phyloP scores from a whole-genome alignment of 2,797 vertebrate genomes.

The Menidia menidia region DNA sequence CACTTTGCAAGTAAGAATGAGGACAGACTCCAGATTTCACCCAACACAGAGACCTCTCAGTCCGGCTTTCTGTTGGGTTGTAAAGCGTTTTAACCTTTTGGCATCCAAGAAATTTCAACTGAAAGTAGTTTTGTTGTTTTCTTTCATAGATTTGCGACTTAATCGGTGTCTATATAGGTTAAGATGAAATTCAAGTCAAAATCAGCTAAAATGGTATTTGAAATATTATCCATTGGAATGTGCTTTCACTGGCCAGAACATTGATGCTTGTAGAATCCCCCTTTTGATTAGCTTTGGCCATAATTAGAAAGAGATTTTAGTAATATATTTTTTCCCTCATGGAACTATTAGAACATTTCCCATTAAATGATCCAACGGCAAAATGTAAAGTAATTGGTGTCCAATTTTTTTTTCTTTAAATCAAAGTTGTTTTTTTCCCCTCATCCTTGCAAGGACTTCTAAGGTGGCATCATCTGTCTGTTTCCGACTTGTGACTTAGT shows the following conservation, averaged over 20 bases:
- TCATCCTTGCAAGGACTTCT: constrained; percentile 8
- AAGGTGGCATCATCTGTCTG: constrained; percentile 12
- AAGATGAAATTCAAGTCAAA: background rate
- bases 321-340: background rate
- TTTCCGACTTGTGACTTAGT: constrained; percentile 43
- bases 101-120: constrained; percentile 7
- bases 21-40: background rate
- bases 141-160: constrained; percentile 1
- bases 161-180: background rate
- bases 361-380: background rate
- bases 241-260: constrained; percentile 3
- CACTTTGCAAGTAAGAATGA: background rate
- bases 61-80: background rate
- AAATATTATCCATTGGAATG: background rate
- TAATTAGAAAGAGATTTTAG: background rate
- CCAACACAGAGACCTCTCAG: background rate
- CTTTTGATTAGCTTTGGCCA: constrained; percentile 1
- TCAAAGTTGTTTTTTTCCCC: background rate
- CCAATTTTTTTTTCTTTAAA: constrained; percentile 17
- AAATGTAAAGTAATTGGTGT: background rate
- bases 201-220: background rate
- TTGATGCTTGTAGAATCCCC: background rate
- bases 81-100: background rate
- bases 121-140: background rate
- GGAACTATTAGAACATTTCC: background rate